A percentile compares a stretch with the other conserved stretches of the same genome.
Conservation (phyloP, 2,113 vertebrate species). For the Lophotis ruficrista region DNA sequence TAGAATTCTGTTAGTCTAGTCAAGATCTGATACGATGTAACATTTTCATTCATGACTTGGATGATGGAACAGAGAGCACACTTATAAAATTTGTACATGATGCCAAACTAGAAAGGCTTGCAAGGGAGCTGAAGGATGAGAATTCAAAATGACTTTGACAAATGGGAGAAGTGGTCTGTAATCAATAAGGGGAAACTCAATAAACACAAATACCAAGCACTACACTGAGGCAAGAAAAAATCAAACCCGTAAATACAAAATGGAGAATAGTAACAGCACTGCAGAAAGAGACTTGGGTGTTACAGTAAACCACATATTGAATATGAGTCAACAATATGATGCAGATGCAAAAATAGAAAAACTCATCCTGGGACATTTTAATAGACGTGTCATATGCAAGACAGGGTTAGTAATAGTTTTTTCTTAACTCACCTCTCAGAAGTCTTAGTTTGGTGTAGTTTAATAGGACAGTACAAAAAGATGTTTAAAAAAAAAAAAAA, state of each 20-base stretch:
- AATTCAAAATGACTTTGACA: not conserved
- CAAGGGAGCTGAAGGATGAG: not conserved
- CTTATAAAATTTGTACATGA: not conserved
- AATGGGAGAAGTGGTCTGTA: not conserved
- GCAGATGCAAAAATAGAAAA: not conserved
- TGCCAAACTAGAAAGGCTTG: not conserved
- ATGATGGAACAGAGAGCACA: not conserved
- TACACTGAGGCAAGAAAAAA: not conserved
- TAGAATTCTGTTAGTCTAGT: not conserved
- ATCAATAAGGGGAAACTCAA: not conserved
- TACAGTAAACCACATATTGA: not conserved
- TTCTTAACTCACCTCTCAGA: not conserved
- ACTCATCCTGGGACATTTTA: not conserved
- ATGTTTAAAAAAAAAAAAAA: not conserved
- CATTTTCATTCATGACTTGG: not conserved
- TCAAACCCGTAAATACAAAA: not conserved
- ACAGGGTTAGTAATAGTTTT: not conserved
- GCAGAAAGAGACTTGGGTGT: not conserved
- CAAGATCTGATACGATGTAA: not conserved
- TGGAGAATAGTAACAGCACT: not conserved
- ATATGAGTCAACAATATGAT: not conserved
- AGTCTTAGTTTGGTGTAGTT: not conserved
- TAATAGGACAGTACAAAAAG: not conserved
- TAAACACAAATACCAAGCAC: not conserved
- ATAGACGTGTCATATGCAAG: not conserved